Conservation (phyloP, 2,797 vertebrate species). For the Microctenopoma lineatum region DNA sequence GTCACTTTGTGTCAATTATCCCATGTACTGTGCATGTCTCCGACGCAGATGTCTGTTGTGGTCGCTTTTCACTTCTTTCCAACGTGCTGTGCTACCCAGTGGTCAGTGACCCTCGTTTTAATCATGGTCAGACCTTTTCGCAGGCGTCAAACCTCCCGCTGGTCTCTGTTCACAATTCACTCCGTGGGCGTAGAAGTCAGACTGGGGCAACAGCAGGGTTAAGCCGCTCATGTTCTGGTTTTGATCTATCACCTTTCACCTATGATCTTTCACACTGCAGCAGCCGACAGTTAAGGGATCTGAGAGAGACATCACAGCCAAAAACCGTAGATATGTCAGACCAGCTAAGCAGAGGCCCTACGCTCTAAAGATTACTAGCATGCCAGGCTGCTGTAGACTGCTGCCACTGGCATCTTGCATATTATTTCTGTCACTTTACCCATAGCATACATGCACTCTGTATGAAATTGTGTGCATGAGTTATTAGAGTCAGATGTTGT, state of each 20-base stretch:
- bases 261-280: slow-evolving; percentile 64
- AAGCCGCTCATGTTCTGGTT: slow-evolving; percentile 71
- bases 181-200: slow-evolving; percentile 57
- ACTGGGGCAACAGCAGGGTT: slow-evolving; percentile 58
- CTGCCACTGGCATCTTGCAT: slow-evolving; percentile 42
- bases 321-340: slow-evolving; percentile 32
- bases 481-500: slow-evolving; percentile 75
- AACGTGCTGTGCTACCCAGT: slow-evolving; percentile 63
- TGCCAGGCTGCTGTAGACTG: slow-evolving; percentile 16
- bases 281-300: slow-evolving; percentile 59
- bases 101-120: slow-evolving; percentile 68
- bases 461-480: slow-evolving; percentile 28
- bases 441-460: slow-evolving; percentile 12
- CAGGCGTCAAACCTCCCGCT: slow-evolving; percentile 63
- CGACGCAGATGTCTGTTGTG: slow-evolving; percentile 62
- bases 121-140: slow-evolving; percentile 47
- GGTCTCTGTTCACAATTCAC: slow-evolving; percentile 60
- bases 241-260: slow-evolving; percentile 78
- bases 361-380: slow-evolving; percentile 25
- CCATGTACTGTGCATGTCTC: slow-evolving; percentile 29
- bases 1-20: slow-evolving; percentile 56
- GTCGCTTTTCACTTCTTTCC: slow-evolving; percentile 71
- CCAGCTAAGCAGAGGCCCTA: slow-evolving; percentile 10
- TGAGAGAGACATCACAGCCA: slow-evolving; percentile 71
- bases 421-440: slow-evolving; percentile 38